Evolutionary conservation across 1,140 invertebrate species (phyloP).

Genomic region (Dreissena rostriformis): DNA sequence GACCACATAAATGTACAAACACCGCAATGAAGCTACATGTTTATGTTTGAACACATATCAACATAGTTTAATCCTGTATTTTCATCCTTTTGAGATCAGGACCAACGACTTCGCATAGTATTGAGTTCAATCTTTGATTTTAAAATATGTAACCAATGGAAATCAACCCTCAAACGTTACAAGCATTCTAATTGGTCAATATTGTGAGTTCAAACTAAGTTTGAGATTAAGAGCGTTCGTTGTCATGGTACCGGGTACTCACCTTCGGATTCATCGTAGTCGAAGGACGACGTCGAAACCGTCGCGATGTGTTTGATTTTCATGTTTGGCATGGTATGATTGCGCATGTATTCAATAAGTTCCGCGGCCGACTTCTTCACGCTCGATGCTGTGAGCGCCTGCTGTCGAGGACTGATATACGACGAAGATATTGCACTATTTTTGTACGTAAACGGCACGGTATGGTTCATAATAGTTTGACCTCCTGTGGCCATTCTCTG

Average conservation of each 20-base stretch:
- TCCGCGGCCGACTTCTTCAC: slow-evolving; percentile 4
- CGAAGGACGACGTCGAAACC: background rate
- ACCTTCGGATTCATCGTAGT: slow-evolving; percentile 50
- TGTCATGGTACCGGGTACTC: background rate
- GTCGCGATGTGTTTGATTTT: background rate
- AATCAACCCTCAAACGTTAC: no score
- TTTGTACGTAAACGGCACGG: slow-evolving; percentile 40
- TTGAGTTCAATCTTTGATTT: no score
- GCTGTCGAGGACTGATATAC: slow-evolving; percentile 47
- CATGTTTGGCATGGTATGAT: background rate
- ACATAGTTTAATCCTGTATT: no score
- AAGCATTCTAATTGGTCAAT: no score
- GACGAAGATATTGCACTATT: slow-evolving; percentile 46
- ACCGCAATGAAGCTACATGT: no score
- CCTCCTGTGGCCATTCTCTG: background rate
- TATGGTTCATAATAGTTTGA: slow-evolving; percentile 13
- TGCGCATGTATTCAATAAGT: slow-evolving; percentile 13
- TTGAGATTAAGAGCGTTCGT: no score
- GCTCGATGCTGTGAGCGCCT: background rate
- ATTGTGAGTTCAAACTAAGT: no score
- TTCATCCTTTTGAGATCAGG: no score
- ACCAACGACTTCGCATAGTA: no score
- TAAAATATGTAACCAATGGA: no score
- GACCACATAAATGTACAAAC: no score
- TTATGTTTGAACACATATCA: no score